A percentile compares a stretch with the other conserved stretches of the same genome.
phyloP scores from a whole-genome alignment of 2,113 vertebrate genomes.

The Numenius arquata region DNA sequence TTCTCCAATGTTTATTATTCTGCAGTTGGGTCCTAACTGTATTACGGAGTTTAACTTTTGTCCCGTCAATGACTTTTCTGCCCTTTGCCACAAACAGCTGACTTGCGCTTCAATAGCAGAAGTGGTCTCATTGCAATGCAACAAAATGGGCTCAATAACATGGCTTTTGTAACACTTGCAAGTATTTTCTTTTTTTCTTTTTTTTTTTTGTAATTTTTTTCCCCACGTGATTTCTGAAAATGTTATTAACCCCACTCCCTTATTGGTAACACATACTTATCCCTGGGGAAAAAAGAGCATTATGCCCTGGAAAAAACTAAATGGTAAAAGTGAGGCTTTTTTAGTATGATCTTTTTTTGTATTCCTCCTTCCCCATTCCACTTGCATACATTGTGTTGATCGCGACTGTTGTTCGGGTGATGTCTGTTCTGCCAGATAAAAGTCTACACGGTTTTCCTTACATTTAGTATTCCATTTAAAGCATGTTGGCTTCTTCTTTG shows the following conservation, averaged over 20 bases:
- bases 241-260: not conserved
- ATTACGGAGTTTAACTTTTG: not conserved
- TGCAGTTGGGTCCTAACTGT: not conserved
- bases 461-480: not conserved
- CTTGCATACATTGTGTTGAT: not conserved
- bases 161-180: not conserved
- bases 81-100: not conserved
- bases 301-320: not conserved
- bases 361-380: not conserved
- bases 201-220: not conserved
- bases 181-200: not conserved
- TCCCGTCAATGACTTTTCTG: not conserved
- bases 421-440: not conserved
- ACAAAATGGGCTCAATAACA: not conserved
- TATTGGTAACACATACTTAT: not conserved
- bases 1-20: not conserved
- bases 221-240: fast-evolving
- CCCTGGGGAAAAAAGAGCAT: not conserved
- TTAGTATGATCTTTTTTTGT: not conserved
- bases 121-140: not conserved
- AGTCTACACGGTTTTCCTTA: not conserved
- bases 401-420: not conserved
- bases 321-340: not conserved
- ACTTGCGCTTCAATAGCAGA: not conserved
- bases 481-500: not conserved